Evolutionary conservation across 2,797 vertebrate genomes (phyloP).

Genomic region (Hyperoplus lanceolatus): DNA sequence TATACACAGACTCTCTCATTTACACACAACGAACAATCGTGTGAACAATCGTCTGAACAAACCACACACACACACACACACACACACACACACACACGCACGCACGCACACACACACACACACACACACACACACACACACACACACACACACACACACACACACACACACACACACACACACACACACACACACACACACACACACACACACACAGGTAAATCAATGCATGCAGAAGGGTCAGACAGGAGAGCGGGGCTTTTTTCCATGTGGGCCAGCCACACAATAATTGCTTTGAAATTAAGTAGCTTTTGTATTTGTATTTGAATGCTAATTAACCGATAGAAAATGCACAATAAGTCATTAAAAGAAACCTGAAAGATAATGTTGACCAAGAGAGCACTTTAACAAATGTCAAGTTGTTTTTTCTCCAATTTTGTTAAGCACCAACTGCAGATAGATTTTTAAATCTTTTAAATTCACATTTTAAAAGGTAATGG

Average conservation of each 20-base stretch:
- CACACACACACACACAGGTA: constrained; percentile 19
- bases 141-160: neutral
- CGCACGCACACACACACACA: too few species aligned
- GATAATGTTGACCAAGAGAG: constrained; percentile 58
- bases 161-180: neutral
- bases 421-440: constrained; percentile 26
- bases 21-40: neutral
- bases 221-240: constrained; percentile 62
- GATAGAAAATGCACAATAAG: constrained; percentile 74
- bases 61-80: too few species aligned
- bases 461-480: constrained; percentile 47
- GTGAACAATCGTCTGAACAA: constrained; percentile 13
- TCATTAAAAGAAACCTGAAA: constrained; percentile 69
- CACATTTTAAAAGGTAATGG: constrained; percentile 31
- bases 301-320: constrained; percentile 72
- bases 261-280: constrained; percentile 61
- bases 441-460: constrained; percentile 25
- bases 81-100: neutral
- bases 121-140: too few species aligned
- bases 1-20: constrained; percentile 18
- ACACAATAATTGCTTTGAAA: constrained; percentile 78
- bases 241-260: constrained; percentile 46
- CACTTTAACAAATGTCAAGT: constrained; percentile 34
- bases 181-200: constrained; percentile 18
- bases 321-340: constrained; percentile 76